These are phyloP conservation scores for Platycheirus rosarum DNA, from an alignment of 2,888 invertebrate species.

Conservation along the genomic window DNA sequence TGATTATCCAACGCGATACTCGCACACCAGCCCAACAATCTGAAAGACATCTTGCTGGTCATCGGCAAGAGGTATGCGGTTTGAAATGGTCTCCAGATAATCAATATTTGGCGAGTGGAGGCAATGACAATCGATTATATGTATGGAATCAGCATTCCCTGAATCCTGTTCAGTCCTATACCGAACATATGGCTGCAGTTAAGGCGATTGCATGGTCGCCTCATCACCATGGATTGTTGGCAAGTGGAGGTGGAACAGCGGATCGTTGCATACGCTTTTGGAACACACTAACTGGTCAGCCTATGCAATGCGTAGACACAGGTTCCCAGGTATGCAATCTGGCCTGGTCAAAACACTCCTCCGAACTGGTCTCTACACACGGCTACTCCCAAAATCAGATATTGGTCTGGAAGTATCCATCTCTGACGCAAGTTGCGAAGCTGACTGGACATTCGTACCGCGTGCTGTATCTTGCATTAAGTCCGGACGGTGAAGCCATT, in stretches of 20 bases:
- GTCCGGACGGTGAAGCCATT: slow-evolving; percentile 99
- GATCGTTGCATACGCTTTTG: slow-evolving; percentile 98
- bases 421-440: slow-evolving; percentile 97
- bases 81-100: slow-evolving; percentile 99
- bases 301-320: slow-evolving; percentile 99
- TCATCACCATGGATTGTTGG: slow-evolving; percentile 97
- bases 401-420: slow-evolving; percentile 99
- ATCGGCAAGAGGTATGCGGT: slow-evolving; percentile 98
- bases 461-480: slow-evolving; percentile 97
- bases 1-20: slow-evolving; percentile 97
- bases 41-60: slow-evolving; percentile 93
- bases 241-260: slow-evolving; percentile 99
- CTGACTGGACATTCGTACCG: slow-evolving; percentile 98
- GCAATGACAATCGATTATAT: slow-evolving; percentile 89
- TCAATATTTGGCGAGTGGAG: slow-evolving; percentile 98
- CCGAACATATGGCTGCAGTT: slow-evolving; percentile 97
- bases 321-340: slow-evolving; percentile 99
- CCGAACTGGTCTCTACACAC: slow-evolving; percentile 98
- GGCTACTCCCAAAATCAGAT: slow-evolving; percentile 99
- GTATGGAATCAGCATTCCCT: slow-evolving; percentile 91
- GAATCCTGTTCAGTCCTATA: slow-evolving; percentile 96
- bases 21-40: slow-evolving; percentile 91
- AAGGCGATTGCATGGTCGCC: slow-evolving; percentile 99
- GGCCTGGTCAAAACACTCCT: slow-evolving; percentile 99
- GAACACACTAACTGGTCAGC: slow-evolving; percentile 99